Evolutionary conservation across 2,797 vertebrate genomes (phyloP), one percentile per base, ranked within the genome.

Genomic region (Streptopelia turtur): DNA sequence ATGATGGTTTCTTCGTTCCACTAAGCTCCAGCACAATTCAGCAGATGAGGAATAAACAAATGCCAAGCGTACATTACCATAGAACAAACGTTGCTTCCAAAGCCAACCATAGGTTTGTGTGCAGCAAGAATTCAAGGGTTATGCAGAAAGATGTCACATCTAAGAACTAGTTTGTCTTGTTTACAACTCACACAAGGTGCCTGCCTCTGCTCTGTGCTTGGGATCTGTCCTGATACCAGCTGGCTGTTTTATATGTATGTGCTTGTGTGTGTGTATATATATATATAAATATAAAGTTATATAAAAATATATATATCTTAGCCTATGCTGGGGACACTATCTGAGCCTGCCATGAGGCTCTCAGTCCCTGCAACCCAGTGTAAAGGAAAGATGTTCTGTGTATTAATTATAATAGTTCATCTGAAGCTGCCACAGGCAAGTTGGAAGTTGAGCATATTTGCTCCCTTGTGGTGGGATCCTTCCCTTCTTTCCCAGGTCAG

Each of bases 1-100:
- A 31, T 0, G 0, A 45, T 30, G 0, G 0, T 45, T 82, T 14
- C 2, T 25, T 65, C 20, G n/a, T 77, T 12, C 39, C 28, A 22
- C 33, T 8, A 31, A n/a, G 41, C 13, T 28, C 22, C 39, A 43
- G 31, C 7, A 1, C 47, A 41, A 9, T 88, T 37, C 33, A 71
- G 17, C 22, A 43, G 35, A 57, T 55, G 20, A 43, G 14, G 49
- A 33, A 23, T 27, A 28, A 50, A 16, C 11, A 61, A 45, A 16
- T 60, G 17, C 9, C 1, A 2, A 50, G 6, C 6, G 2, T 28
- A 12, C 41, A 4, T 39, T 63, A 14, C 39, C 16, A 0, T 16
- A 56, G 11, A 63, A 28, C 10, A 61, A 56, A 16, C 1, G 0
- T 15, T 50, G n/a, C 25, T 86, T 87, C 37, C 5, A 3, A 15